Base-by-base conservation (phyloP, 2,888 invertebrate species). In the Acanthosoma haemorrhoidale region DNA sequence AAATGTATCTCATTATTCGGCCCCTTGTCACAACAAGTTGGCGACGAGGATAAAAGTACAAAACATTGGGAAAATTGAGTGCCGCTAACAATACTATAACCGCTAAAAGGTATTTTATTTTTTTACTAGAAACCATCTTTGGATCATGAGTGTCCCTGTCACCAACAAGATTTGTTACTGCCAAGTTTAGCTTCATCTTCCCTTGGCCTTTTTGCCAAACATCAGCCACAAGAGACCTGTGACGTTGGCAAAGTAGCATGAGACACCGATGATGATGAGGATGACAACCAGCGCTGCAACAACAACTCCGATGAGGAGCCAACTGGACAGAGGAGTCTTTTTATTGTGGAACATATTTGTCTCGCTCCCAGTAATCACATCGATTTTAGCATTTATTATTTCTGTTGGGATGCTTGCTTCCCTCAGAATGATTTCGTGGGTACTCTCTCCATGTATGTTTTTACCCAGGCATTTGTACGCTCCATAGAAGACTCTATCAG, bases 271-370 rank as follows among this genome's bases (percentile, higher is more conserved):
- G 75, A 86, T 78, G 76, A 86, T 78, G 72, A 86, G 79, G 74
- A 96, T 83, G 76, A 96, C 82, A 72, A 95, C 83, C 73, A 94
- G 85, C 74, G 92, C 82, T 43, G 88, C 90, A 71, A 95, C 83
- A 34, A 94, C 91, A 76, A 95, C 87, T 73, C 91, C 92, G 76
- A 95, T 89, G 76, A 96, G 91, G 70, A 90, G 86, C 13, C 87
- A 87, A 76, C 88, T 89, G 75, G 88, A 88, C 73, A 89, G 82
- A 64, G 72, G 71, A 2, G 71, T 66, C 3, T 57, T 70, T 13
- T 73, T 73, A 16, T 69, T 67, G 34, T 74, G 70, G 36, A 78
- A 75, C 57, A 79, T 78, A n/a, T 78, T 75, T 34, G 76, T 75
- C 74, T 78, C 78, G 71, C 57, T 59, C 21, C 75, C 75, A 0